Evolutionary conservation across 2,113 vertebrate genomes (phyloP).

Genomic region (Stigmatopora nigra): DNA sequence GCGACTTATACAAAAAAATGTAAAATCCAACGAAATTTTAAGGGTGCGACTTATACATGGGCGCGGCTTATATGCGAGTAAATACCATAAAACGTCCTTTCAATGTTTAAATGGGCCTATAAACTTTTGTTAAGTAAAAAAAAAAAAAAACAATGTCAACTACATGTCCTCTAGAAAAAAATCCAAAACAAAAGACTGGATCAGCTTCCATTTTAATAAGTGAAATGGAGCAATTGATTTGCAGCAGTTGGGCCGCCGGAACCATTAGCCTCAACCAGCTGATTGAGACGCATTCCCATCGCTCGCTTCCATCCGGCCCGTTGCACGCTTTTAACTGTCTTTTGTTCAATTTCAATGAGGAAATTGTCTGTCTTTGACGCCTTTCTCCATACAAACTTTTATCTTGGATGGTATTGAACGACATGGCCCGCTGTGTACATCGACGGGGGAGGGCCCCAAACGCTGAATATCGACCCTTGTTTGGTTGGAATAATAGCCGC

Average conservation of each 20-base stretch:
- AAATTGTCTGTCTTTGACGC: conserved; percentile 31
- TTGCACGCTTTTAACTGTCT: conserved; percentile 28
- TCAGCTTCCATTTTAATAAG: conserved; percentile 43
- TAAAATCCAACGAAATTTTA: too few species aligned
- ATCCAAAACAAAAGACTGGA: conserved; percentile 15
- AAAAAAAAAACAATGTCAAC: too few species aligned
- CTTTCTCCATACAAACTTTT: conserved; percentile 34
- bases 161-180: background rate
- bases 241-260: conserved; percentile 55
- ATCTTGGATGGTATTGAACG: conserved; percentile 8
- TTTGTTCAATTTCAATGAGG: conserved; percentile 32
- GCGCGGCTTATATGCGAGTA: too few species aligned
- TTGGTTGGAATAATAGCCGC: conserved; percentile 33
- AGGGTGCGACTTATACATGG: too few species aligned
- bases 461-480: conserved; percentile 12
- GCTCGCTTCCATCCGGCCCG: conserved; percentile 41
- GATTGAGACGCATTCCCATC: conserved; percentile 59
- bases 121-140: too few species aligned
- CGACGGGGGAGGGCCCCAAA: conserved; percentile 24
- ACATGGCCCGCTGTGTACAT: conserved; percentile 11
- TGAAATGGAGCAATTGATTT: conserved; percentile 57
- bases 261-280: conserved; percentile 54
- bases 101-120: background rate
- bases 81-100: too few species aligned
- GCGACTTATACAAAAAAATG: too few species aligned